Conservation (phyloP, 2,113 vertebrate genomes). For the Phylloscopus trochiloides region DNA sequence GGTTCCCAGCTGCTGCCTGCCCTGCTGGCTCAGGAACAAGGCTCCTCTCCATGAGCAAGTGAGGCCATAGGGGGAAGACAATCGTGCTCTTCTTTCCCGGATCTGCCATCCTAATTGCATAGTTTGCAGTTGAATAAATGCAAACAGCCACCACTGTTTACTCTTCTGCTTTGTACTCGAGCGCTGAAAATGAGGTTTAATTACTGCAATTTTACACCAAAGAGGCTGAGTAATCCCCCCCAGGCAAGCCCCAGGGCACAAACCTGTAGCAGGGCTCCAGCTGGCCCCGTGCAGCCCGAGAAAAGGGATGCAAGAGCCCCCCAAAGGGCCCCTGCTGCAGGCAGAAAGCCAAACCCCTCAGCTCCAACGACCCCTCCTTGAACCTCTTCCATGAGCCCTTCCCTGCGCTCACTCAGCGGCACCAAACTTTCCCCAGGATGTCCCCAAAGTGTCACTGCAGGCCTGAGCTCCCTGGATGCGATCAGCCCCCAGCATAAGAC, state of each 20-base stretch:
- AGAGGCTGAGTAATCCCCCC: background rate
- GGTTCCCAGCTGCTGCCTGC: background rate
- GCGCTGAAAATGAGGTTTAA: background rate
- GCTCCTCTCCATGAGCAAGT: background rate
- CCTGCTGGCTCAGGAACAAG: background rate
- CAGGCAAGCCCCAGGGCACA: background rate
- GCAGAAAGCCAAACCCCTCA: background rate
- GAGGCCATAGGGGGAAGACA: background rate
- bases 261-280: background rate
- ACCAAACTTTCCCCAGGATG: background rate
- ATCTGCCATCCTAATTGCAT: conserved; percentile 6
- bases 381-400: background rate
- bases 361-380: background rate
- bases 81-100: background rate
- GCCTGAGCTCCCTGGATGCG: background rate
- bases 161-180: background rate
- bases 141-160: background rate
- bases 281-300: background rate
- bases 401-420: background rate
- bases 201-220: background rate
- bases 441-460: rapidly evolving
- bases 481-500: rapidly evolving
- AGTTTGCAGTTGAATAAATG: conserved; percentile 26
- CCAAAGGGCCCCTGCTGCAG: background rate
- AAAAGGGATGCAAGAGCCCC: background rate